These are phyloP conservation scores for Bombylius major DNA, from an alignment of 2,888 invertebrate genomes.

Conservation along the genomic window DNA sequence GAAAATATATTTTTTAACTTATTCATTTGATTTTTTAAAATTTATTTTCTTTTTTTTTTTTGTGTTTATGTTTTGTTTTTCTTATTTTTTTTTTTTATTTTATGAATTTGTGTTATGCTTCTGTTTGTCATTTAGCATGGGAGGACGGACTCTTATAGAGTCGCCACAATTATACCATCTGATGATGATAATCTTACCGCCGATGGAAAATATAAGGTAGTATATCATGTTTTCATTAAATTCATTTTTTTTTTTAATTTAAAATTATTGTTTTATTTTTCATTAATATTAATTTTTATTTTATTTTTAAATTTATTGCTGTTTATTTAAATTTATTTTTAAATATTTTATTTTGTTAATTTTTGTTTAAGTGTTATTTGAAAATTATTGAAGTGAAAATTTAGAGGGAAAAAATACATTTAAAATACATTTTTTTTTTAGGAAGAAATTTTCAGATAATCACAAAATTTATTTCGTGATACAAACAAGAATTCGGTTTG, in stretches of 20 bases:
- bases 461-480: too few relatives aligned
- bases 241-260: not conserved
- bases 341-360: not conserved
- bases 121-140: conserved; percentile 57
- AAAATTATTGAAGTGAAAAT: too few relatives aligned
- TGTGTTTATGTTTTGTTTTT: not conserved
- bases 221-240: not conserved
- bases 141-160: conserved; percentile 93
- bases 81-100: conserved; percentile 13
- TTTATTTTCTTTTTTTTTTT: not conserved
- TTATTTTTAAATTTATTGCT: not conserved
- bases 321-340: not conserved
- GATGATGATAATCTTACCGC: conserved; percentile 94
- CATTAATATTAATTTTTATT: not conserved
- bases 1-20: not conserved
- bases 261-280: not conserved
- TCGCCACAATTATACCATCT: conserved; percentile 84
- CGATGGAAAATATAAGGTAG: conserved; percentile 84
- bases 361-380: too few relatives aligned
- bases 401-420: too few relatives aligned
- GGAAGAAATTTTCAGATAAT: too few relatives aligned
- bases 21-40: not conserved
- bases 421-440: too few relatives aligned
- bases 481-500: too few relatives aligned
- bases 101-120: conserved; percentile 14